phyloP scores from a whole-genome alignment of 2,888 invertebrate genomes.

The Cephalotes varians region DNA sequence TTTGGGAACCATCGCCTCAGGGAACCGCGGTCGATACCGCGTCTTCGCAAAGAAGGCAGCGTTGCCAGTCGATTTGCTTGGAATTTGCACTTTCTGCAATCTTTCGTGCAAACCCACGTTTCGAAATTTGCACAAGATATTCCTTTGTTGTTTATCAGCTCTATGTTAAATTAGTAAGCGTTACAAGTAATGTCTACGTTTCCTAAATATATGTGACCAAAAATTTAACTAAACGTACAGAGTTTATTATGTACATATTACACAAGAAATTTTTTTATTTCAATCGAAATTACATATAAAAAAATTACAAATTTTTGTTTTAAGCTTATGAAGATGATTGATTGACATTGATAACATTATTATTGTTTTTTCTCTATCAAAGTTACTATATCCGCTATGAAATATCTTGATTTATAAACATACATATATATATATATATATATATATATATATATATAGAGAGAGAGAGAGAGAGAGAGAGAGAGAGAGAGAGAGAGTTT shows the following conservation, averaged over 20 bases:
- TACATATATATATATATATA: too few species aligned
- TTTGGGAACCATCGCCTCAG: slow-evolving; percentile 81
- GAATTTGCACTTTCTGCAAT: slow-evolving; percentile 78
- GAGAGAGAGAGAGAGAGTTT: too few species aligned
- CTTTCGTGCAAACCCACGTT: background rate
- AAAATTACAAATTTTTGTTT: background rate
- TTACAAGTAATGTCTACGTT: background rate
- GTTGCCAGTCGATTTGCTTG: slow-evolving; percentile 80
- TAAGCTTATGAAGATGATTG: background rate
- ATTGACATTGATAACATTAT: background rate
- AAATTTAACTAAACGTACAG: background rate
- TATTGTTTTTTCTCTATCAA: background rate
- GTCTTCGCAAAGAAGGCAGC: slow-evolving; percentile 76
- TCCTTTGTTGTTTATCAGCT: background rate
- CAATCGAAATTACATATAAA: background rate
- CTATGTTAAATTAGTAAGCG: background rate
- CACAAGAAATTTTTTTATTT: slow-evolving; percentile 1
- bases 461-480: too few species aligned
- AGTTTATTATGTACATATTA: background rate
- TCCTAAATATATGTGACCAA: background rate
- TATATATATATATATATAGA: too few species aligned
- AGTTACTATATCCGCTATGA: background rate
- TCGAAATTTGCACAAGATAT: background rate
- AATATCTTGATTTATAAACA: background rate
- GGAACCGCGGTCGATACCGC: slow-evolving; percentile 82